These are phyloP conservation scores for Chromis chromis DNA, from an alignment of 2,797 vertebrate genomes.

Conservation along the genomic window DNA sequence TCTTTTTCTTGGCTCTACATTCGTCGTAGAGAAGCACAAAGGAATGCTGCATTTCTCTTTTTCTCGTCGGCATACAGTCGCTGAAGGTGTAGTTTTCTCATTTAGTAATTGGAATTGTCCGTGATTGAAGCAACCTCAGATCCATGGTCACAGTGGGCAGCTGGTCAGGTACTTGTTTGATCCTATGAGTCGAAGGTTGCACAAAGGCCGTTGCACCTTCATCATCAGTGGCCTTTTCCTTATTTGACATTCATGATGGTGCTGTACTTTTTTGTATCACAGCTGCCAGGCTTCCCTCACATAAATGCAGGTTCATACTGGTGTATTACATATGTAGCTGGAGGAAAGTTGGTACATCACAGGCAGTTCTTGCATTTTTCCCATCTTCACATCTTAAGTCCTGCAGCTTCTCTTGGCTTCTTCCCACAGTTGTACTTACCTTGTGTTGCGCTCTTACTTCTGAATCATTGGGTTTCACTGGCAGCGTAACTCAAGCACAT, in stretches of 20 bases:
- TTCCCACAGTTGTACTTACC: slow-evolving; percentile 35
- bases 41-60: not conserved
- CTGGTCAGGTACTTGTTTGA: not conserved
- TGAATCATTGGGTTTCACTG: slow-evolving; percentile 63
- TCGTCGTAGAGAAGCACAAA: not conserved
- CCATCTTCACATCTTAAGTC: slow-evolving; percentile 1
- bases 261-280: not conserved
- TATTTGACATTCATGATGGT: not conserved
- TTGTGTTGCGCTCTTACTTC: slow-evolving; percentile 42
- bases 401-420: slow-evolving; percentile 47
- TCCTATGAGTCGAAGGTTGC: no score
- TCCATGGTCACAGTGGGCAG: not conserved
- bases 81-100: no score
- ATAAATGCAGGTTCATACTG: slow-evolving; percentile 5
- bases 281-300: slow-evolving; percentile 2
- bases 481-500: slow-evolving; percentile 50
- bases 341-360: slow-evolving; percentile 1
- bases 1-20: not conserved
- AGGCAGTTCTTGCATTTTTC: not conserved
- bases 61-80: no score
- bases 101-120: no score
- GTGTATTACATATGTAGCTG: not conserved
- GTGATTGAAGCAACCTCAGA: no score
- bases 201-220: not conserved
- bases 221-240: not conserved